Evolutionary conservation across 2,113 vertebrate genomes (phyloP).

Genomic region (Chlamydotis undulata): DNA sequence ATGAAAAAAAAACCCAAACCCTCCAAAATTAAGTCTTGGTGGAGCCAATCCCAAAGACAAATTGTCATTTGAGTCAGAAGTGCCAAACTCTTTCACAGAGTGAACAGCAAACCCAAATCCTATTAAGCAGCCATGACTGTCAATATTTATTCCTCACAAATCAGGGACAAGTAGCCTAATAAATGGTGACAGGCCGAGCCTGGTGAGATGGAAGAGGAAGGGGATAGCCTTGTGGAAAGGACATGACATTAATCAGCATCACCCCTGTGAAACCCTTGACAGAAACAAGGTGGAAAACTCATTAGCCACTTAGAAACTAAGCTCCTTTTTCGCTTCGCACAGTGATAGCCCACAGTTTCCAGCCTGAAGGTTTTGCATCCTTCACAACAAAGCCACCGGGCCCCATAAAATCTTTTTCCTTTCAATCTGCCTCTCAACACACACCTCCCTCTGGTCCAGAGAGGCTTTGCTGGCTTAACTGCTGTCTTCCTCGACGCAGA

Average conservation of each 20-base stretch:
- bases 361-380: background rate
- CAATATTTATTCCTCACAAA: constrained; percentile 53
- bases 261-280: background rate
- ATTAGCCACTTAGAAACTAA: constrained; percentile 29
- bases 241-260: constrained; percentile 22
- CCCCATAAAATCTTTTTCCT: background rate
- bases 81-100: background rate
- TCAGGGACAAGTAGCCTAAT: constrained; percentile 32
- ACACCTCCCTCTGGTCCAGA: background rate
- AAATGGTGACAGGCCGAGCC: constrained; percentile 16
- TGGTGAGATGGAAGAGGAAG: background rate
- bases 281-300: constrained; percentile 27
- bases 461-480: background rate
- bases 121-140: constrained; percentile 54
- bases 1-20: background rate
- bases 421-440: background rate
- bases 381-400: background rate
- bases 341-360: background rate
- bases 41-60: background rate
- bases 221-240: constrained; percentile 15
- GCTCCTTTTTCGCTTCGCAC: background rate
- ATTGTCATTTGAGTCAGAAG: background rate
- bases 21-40: background rate
- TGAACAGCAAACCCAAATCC: constrained; percentile 44
- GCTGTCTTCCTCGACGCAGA: background rate